Base-by-base conservation (phyloP, 2,888 invertebrate genomes). In the Hylaea fasciaria region DNA sequence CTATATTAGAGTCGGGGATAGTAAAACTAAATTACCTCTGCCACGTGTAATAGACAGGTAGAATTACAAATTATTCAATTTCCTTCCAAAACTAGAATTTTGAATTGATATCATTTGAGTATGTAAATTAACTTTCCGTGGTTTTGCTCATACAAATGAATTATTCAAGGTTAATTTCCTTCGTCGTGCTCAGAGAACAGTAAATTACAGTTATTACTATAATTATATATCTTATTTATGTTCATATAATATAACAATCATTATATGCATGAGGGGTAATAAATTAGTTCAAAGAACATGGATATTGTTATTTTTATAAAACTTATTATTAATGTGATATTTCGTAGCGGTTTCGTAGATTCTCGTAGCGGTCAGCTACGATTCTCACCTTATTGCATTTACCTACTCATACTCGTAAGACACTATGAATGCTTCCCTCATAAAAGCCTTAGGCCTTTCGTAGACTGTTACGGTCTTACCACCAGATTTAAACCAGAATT, bases 161-260 rank as follows among this genome's bases (percentile, higher is more conserved):
- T 35, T 50, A 43, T 56, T 57, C 43, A 41, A 60, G 39, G 55
- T 59, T 53, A 61, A 60, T 64, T 67, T 62, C 43, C 60, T 41
- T 52, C 49, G 61, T 44, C 59, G 43, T 52, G 53, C 54, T 59
- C 51, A 53, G 57, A 29, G 45, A 29, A 57, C 46, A 61, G 57
- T 62, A 60, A 65, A 68, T 62, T 52, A 64, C 59, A 57, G 51
- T 55, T 55, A 63, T 55, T 61, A 51, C 53, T 16, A 53, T 28
- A 40, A 51, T 50, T 16, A 53, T 28, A 40, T 49, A 37, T 50
- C 13, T 29, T 45, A 41, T n/a, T n/a, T n/a, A 17, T 3, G 54
- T 17, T 35, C 13, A 32, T n/a, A n/a, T 48, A 53, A 12, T 7
- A 28, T 28, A 11, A 50, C 13, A 4, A 48, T 29, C 5, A 14